These are phyloP conservation scores for Thaumetopoea pityocampa DNA, from an alignment of 1,140 invertebrate species.

Conservation along the genomic window DNA sequence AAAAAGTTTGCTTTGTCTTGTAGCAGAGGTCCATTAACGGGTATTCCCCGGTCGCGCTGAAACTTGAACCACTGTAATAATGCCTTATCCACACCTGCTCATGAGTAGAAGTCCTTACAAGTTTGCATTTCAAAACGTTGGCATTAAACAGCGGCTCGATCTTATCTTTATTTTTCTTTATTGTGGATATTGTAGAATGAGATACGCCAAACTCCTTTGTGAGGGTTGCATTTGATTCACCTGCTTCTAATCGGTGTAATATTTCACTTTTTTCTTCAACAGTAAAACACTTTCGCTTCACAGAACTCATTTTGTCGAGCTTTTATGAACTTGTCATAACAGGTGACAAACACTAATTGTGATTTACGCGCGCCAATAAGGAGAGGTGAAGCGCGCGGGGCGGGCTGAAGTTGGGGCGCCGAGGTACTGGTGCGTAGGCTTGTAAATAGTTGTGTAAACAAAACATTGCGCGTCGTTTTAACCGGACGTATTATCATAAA, in stretches of 20 bases:
- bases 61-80: slow-evolving; percentile 25
- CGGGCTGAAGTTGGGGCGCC: no score
- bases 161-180: slow-evolving; percentile 21
- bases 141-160: slow-evolving; percentile 19
- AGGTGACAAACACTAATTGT: slow-evolving; percentile 12
- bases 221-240: slow-evolving; percentile 15
- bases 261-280: slow-evolving; percentile 22
- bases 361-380: slow-evolving; percentile 1
- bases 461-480: slow-evolving; percentile 21
- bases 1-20: slow-evolving; percentile 24
- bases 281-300: slow-evolving; percentile 21
- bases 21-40: slow-evolving; percentile 19
- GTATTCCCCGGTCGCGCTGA: slow-evolving; percentile 15
- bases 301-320: slow-evolving; percentile 17
- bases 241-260: slow-evolving; percentile 18
- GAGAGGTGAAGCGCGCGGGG: slow-evolving; percentile 9
- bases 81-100: slow-evolving; percentile 19
- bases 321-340: slow-evolving; percentile 14
- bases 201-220: slow-evolving; percentile 23
- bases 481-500: slow-evolving; percentile 14
- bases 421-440: slow-evolving; percentile 7
- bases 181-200: slow-evolving; percentile 24
- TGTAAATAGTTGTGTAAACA: slow-evolving; percentile 7
- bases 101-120: slow-evolving; percentile 14
- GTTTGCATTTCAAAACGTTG: slow-evolving; percentile 25